A percentile compares a stretch with the other conserved stretches of the same genome.
These are phyloP conservation scores for Leucoma salicis DNA, from an alignment of 2,888 invertebrate genomes.

Conservation along the genomic window DNA sequence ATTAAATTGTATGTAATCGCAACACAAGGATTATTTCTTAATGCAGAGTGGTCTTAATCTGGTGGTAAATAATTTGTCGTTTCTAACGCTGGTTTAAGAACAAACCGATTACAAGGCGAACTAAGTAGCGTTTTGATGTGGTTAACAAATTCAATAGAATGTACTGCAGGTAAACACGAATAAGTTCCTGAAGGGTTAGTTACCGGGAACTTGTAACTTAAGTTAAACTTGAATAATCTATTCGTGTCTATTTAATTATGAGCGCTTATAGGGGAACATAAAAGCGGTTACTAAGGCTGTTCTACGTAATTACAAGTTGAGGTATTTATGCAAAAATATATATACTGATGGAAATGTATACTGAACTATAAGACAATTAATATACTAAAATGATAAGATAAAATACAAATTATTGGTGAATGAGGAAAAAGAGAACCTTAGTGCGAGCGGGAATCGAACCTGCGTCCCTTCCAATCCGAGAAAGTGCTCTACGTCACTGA, in stretches of 20 bases:
- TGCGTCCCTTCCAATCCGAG: too few species aligned
- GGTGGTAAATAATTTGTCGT: slow-evolving; percentile 19
- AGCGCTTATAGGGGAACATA: slow-evolving; percentile 15
- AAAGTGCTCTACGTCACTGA: too few species aligned
- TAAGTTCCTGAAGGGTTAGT: slow-evolving; percentile 29
- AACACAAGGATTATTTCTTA: too few species aligned
- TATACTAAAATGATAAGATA: too few species aligned
- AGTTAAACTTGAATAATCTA: slow-evolving; percentile 21
- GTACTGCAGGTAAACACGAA: slow-evolving; percentile 26
- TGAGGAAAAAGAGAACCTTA: too few species aligned
- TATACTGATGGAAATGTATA: slow-evolving; percentile 41
- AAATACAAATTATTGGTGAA: too few species aligned
- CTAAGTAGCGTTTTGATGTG: slow-evolving; percentile 33
- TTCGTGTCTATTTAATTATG: slow-evolving; percentile 34
- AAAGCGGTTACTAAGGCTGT: slow-evolving; percentile 7
- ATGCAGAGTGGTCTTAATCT: slow-evolving; percentile 25
- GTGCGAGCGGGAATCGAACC: too few species aligned
- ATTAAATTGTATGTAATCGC: too few species aligned
- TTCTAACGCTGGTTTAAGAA: slow-evolving; percentile 15
- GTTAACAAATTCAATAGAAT: slow-evolving; percentile 26
- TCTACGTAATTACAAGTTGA: slow-evolving; percentile 38
- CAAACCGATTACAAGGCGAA: slow-evolving; percentile 24
- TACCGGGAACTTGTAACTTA: slow-evolving; percentile 24
- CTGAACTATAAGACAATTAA: slow-evolving; percentile 44
- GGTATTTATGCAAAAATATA: too few species aligned